Conservation (phyloP, 1,140 invertebrate genomes). For the Bombus confusus region DNA sequence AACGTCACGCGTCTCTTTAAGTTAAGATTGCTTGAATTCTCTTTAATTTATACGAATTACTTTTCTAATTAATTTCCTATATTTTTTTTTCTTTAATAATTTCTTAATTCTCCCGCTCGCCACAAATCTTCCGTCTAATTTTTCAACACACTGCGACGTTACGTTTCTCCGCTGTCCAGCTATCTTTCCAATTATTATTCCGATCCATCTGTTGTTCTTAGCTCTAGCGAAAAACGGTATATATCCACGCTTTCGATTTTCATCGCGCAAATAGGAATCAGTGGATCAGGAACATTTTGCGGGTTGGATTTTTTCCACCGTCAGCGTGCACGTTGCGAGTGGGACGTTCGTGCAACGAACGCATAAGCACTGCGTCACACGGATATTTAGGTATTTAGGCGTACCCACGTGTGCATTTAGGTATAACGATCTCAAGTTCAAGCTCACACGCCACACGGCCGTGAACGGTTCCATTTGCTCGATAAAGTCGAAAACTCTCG, state of each 20-base stretch:
- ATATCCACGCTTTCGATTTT: background rate
- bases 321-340: background rate
- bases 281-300: background rate
- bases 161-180: too few species aligned
- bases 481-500: constrained; percentile 16
- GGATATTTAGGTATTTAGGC: constrained; percentile 51
- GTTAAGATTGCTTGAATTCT: too few species aligned
- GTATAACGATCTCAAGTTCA: constrained; percentile 65
- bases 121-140: too few species aligned
- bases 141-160: too few species aligned
- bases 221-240: too few species aligned
- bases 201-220: too few species aligned
- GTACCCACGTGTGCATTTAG: constrained; percentile 50
- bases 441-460: constrained; percentile 61
- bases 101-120: too few species aligned
- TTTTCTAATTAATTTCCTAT: too few species aligned
- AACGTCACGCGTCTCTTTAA: too few species aligned
- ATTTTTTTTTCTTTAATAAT: too few species aligned
- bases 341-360: constrained; percentile 30
- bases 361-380: constrained; percentile 34
- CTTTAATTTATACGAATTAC: too few species aligned
- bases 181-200: too few species aligned
- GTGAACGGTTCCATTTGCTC: constrained; percentile 46
- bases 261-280: background rate
- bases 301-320: background rate